phyloP scores from a whole-genome alignment of 1,140 invertebrate genomes.

The Steinernema khuongi region DNA sequence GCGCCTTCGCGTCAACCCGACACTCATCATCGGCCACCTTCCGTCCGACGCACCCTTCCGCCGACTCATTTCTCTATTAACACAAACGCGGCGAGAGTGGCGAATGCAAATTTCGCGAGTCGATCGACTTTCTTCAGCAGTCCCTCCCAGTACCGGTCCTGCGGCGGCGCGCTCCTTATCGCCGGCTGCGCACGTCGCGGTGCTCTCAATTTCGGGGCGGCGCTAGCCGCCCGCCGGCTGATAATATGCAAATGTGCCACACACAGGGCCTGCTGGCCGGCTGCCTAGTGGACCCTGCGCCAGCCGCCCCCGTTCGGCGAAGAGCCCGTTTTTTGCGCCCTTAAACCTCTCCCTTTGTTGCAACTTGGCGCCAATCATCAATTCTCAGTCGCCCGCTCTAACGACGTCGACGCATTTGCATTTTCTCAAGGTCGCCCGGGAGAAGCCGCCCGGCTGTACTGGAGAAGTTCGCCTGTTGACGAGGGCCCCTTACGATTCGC shows the following conservation, averaged over 20 bases:
- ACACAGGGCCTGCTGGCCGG: background rate
- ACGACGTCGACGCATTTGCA: background rate
- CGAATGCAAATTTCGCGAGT: conserved; percentile 6
- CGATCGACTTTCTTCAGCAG: background rate
- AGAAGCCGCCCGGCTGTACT: no score
- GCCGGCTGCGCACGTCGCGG: background rate
- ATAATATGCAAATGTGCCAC: conserved; percentile 17
- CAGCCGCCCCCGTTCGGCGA: background rate
- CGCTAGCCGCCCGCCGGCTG: background rate
- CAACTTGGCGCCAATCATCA: no score
- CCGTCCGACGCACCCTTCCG: background rate
- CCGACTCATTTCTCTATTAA: conserved; percentile 14
- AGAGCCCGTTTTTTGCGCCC: background rate
- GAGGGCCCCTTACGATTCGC: no score
- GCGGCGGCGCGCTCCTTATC: background rate
- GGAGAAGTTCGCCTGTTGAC: no score
- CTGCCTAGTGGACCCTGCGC: background rate
- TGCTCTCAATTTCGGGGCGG: background rate
- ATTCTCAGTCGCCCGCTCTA: no score
- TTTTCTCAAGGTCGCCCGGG: background rate
- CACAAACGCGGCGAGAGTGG: conserved; percentile 5
- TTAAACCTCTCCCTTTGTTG: background rate
- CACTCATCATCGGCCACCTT: no score
- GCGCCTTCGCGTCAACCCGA: no score
- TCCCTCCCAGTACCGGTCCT: background rate